Base-by-base conservation (phyloP, 1,140 invertebrate genomes). In the Trachymyrmex septentrionalis region DNA sequence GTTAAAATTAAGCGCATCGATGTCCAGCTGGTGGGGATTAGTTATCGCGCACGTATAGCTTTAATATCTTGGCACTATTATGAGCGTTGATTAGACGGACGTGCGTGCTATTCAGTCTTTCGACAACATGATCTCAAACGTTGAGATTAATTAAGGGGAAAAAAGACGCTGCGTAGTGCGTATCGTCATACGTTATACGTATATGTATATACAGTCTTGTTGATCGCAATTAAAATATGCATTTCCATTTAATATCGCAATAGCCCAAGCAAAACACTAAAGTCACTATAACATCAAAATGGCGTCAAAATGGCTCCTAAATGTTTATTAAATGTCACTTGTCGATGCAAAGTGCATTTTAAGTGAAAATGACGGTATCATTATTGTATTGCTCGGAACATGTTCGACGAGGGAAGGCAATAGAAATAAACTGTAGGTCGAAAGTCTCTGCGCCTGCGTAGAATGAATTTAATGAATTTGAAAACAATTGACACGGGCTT, bases 401-500 rank as follows among this genome's bases (percentile, higher is more conserved):
- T 2, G 53, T 27, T 59, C 19, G 24, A 61, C 24, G 27, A 44
- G 27, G 48, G 4, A 24, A 76, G 34, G 12, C 38, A 14, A 34
- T 34, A 5, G 30, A 69, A 50, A 50, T 50, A 4, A 50, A 69
- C 38, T 69, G 2, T 21, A 50, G 48, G 48, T 53, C 57, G 67
- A 82, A 57, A 76, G 0, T 34, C 0, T 34, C 55, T 76, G 48
- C 30, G 84, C 89, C 88, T 81, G 82, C 78, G n/a, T 2, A 44
- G 38, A 44, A 44, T 10, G 38, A 44, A 44, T 34, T 6, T 34
- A 34, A 34, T 34, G 30, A 19, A 53, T 80, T 67, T 57, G 84
- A 90, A 88, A 38, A 88, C 78, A 90, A 91, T 90, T 91, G 87
- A 44, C 61, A 55, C 57, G 53, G 87, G 81, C 85, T 86, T 66